Evolutionary conservation across 2,113 vertebrate genomes (phyloP).

Genomic region (Charadrius vociferus): DNA sequence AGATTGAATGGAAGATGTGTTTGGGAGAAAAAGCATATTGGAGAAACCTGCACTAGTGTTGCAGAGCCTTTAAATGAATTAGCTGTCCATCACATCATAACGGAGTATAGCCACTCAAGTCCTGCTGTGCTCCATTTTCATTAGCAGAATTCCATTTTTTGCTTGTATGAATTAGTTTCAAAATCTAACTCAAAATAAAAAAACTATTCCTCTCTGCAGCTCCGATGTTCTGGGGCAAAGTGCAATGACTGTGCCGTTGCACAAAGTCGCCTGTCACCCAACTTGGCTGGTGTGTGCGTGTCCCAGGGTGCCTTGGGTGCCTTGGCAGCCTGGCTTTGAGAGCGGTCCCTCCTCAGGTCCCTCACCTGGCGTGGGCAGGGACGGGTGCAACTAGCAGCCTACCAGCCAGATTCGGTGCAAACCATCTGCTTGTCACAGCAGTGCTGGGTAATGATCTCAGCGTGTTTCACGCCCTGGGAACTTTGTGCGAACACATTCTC

Average conservation of each 20-base stretch:
- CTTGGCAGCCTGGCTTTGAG: not conserved
- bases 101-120: not conserved
- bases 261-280: not conserved
- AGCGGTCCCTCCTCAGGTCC: not conserved
- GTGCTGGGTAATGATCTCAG: not conserved
- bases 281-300: fast-evolving
- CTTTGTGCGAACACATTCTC: not conserved
- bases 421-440: not conserved
- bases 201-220: not conserved
- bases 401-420: not conserved
- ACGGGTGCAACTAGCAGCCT: not conserved
- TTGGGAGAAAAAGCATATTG: not conserved
- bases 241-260: not conserved
- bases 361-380: not conserved
- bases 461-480: not conserved
- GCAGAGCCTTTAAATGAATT: not conserved
- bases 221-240: not conserved
- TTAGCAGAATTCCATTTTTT: not conserved
- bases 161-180: not conserved
- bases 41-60: not conserved
- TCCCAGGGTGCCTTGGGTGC: not conserved
- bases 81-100: not conserved
- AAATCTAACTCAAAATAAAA: not conserved
- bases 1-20: not conserved
- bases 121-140: not conserved